Evolutionary conservation across 1,140 invertebrate species (phyloP).

Genomic region (Maconellicoccus hirsutus): DNA sequence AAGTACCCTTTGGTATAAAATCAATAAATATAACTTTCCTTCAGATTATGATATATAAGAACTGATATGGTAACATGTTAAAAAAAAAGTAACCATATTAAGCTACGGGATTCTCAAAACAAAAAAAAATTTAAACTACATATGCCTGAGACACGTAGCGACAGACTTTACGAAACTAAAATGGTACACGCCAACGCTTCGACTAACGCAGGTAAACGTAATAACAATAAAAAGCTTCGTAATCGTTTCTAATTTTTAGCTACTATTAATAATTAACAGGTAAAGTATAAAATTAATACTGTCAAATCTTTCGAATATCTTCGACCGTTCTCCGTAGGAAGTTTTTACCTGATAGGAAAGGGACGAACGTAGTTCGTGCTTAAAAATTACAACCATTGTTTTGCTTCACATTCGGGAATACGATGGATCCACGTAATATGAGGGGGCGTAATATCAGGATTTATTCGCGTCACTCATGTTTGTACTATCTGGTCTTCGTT

Average conservation of each 20-base stretch:
- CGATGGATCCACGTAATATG: conserved; percentile 20
- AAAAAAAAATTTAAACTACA: neutral
- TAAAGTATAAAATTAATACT: conserved; percentile 1
- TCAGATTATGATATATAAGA: conserved; percentile 16
- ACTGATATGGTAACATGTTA: conserved; percentile 19
- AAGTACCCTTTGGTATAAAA: conserved; percentile 17
- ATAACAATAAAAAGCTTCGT: neutral
- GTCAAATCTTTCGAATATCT: neutral
- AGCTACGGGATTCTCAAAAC: conserved; percentile 1
- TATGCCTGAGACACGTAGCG: neutral
- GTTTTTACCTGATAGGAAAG: neutral
- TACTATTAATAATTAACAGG: neutral
- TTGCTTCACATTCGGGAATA: neutral
- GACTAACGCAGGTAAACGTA: neutral
- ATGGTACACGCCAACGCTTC: neutral
- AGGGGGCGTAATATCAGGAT: conserved; percentile 39
- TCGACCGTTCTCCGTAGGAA: neutral
- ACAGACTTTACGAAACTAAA: neutral
- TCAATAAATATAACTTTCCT: neutral
- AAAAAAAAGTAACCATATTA: neutral
- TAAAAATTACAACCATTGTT: neutral
- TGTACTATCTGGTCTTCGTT: conserved; percentile 50
- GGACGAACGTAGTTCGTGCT: neutral
- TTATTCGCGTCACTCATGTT: conserved; percentile 37
- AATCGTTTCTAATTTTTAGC: neutral